These are phyloP conservation scores for Phoxinus phoxinus DNA, from an alignment of 2,113 vertebrate species.

Conservation along the genomic window DNA sequence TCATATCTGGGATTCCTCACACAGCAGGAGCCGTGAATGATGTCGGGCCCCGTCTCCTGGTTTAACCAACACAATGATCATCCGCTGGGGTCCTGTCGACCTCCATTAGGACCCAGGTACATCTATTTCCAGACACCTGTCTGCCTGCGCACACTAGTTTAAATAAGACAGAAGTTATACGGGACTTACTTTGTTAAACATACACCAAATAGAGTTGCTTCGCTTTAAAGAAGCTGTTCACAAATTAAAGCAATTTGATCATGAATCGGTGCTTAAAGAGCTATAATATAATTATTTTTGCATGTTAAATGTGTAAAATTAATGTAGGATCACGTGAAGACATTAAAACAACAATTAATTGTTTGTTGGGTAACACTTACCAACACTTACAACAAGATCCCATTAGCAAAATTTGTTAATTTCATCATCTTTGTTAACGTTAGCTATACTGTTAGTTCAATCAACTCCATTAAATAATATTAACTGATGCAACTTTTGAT, in stretches of 20 bases:
- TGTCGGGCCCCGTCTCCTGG: background rate
- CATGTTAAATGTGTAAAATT: too few species aligned
- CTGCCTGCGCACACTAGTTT: background rate
- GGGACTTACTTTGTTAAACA: background rate
- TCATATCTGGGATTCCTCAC: constrained; percentile 16
- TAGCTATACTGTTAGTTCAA: too few species aligned
- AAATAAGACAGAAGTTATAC: background rate
- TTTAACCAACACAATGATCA: constrained; percentile 2
- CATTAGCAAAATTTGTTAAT: background rate
- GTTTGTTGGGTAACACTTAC: background rate
- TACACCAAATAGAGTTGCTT: too few species aligned
- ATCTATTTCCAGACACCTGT: background rate
- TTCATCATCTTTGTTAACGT: too few species aligned
- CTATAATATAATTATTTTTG: too few species aligned
- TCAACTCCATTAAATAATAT: background rate
- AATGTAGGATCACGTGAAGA: background rate
- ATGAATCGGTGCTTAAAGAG: too few species aligned
- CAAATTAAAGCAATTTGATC: background rate
- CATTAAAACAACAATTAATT: background rate
- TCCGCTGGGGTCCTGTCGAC: background rate
- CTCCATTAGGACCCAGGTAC: background rate
- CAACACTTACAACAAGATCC: background rate
- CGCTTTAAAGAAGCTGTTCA: background rate
- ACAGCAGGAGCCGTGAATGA: background rate
- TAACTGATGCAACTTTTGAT: background rate